phyloP scores from a whole-genome alignment of 2,888 invertebrate genomes.

The Cylloceria caligata region DNA sequence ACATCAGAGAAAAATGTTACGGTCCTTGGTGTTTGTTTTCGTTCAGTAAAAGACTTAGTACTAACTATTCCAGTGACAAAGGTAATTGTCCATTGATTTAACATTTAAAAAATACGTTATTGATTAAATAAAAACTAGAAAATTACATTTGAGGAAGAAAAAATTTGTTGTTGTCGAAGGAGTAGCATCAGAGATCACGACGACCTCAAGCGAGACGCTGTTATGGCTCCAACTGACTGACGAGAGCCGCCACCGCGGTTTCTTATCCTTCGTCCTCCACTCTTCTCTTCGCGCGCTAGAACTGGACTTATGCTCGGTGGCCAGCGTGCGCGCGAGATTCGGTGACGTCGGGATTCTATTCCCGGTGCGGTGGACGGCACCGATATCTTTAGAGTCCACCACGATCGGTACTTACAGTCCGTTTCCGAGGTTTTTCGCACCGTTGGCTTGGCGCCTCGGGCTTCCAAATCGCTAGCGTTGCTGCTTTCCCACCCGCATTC shows the following conservation, averaged over 20 bases:
- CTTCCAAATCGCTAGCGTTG: conserved; percentile 3
- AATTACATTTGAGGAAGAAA: background rate
- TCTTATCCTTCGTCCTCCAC: conserved; percentile 32
- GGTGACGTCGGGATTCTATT: conserved; percentile 81
- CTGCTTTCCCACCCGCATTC: conserved; percentile 4
- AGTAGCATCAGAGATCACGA: background rate
- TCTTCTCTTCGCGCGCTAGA: conserved; percentile 34
- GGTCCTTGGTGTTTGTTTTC: too few relatives aligned
- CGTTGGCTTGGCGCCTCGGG: conserved; percentile 35
- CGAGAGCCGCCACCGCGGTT: conserved; percentile 15
- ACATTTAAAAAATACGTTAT: background rate
- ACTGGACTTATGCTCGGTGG: conserved; percentile 38
- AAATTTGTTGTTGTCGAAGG: background rate
- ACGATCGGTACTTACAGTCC: conserved; percentile 75
- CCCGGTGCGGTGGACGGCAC: conserved; percentile 79
- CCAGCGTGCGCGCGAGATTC: conserved; percentile 66
- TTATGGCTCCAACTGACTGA: conserved; percentile 29
- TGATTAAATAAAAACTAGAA: background rate
- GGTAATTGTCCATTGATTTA: background rate
- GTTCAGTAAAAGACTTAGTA: background rate
- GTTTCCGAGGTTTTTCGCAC: conserved; percentile 73
- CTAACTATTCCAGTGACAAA: background rate
- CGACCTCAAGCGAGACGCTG: conserved; percentile 11
- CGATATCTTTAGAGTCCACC: conserved; percentile 81
- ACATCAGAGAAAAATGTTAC: too few relatives aligned